These are phyloP conservation scores for Drosophila pseudoananassae DNA, from an alignment of 1,140 invertebrate species.

Conservation along the genomic window DNA sequence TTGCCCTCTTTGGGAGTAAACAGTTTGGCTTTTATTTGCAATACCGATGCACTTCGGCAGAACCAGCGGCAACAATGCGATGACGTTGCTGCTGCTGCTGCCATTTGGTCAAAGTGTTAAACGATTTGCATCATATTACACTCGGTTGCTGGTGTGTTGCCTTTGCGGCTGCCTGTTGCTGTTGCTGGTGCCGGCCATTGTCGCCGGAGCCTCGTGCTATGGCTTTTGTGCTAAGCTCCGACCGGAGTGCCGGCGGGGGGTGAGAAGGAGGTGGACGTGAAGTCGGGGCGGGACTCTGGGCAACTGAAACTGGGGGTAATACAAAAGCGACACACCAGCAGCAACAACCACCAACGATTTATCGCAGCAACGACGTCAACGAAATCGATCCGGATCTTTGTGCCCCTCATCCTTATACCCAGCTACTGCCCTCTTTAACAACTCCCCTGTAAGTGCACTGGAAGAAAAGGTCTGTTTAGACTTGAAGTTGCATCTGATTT, in stretches of 20 bases:
- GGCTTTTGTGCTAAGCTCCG: slow-evolving; percentile 71
- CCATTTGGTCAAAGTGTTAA: slow-evolving; percentile 75
- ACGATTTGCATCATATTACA: slow-evolving; percentile 81
- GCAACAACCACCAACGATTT: slow-evolving; percentile 71
- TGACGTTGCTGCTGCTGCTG: slow-evolving; percentile 54
- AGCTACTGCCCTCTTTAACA: slow-evolving; percentile 29
- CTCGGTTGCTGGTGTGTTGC: slow-evolving; percentile 30
- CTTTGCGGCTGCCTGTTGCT: slow-evolving; percentile 28
- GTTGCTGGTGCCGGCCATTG: slow-evolving; percentile 58
- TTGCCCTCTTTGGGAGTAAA: slow-evolving; percentile 26
- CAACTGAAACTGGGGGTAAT: slow-evolving; percentile 29
- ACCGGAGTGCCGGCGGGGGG: slow-evolving; percentile 14
- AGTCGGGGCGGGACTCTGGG: background rate
- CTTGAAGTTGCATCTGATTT: no score
- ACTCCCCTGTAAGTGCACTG: slow-evolving; percentile 23
- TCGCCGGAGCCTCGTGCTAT: slow-evolving; percentile 65
- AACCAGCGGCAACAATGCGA: slow-evolving; percentile 62
- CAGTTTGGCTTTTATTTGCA: slow-evolving; percentile 39
- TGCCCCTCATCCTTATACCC: slow-evolving; percentile 23
- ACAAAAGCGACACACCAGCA: slow-evolving; percentile 50
- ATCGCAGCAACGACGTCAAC: slow-evolving; percentile 76
- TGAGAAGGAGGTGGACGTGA: slow-evolving; percentile 2
- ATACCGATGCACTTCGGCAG: slow-evolving; percentile 65
- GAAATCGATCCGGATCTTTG: slow-evolving; percentile 79
- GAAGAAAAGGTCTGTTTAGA: background rate